Percentiles rank a stretch among this genome's conserved stretches.
phyloP scores from a whole-genome alignment of 30 jellyfish, hydroid and myxozoan species.

The Pseudorhiza aurosa region DNA sequence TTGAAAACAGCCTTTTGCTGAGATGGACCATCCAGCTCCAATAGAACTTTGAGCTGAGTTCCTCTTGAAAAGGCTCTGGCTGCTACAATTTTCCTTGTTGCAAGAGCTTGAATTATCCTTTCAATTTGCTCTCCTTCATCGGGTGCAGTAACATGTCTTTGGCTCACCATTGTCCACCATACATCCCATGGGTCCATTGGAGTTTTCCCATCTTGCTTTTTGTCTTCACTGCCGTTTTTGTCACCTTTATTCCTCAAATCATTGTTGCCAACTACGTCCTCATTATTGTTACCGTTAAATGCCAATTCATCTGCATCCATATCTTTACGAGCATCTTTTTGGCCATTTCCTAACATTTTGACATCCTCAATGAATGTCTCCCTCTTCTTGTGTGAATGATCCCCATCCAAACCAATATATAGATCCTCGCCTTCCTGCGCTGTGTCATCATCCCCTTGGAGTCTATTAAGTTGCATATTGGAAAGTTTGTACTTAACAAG shows the following conservation, averaged over 20 bases:
- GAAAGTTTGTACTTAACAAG: slow-evolving; percentile 1
- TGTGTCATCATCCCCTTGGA: not conserved
- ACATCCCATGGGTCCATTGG: slow-evolving; percentile 87
- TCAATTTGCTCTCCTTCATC: not conserved
- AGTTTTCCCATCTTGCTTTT: not conserved
- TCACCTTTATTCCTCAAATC: not conserved
- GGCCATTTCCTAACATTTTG: not conserved
- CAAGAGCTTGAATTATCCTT: slow-evolving; percentile 70
- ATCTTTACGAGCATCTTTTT: not conserved
- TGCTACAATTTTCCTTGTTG: slow-evolving; percentile 30
- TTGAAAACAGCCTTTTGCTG: slow-evolving; percentile 82
- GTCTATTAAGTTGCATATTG: not conserved
- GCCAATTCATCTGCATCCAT: not conserved
- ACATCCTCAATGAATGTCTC: not conserved
- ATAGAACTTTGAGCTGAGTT: slow-evolving; percentile 84
- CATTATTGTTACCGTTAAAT: not conserved
- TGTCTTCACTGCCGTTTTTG: not conserved
- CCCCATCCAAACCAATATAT: slow-evolving; percentile 10
- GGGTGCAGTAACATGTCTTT: slow-evolving; percentile 69
- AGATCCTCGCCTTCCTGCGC: not conserved
- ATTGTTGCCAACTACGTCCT: too few species aligned
- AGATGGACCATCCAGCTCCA: slow-evolving; percentile 82
- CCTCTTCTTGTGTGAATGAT: slow-evolving; percentile 20
- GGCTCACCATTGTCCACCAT: slow-evolving; percentile 90
- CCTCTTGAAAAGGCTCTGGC: slow-evolving; percentile 87